Evolutionary conservation across 2,797 vertebrate species (phyloP).

Genomic region (Microctenopoma steveboyesi): DNA sequence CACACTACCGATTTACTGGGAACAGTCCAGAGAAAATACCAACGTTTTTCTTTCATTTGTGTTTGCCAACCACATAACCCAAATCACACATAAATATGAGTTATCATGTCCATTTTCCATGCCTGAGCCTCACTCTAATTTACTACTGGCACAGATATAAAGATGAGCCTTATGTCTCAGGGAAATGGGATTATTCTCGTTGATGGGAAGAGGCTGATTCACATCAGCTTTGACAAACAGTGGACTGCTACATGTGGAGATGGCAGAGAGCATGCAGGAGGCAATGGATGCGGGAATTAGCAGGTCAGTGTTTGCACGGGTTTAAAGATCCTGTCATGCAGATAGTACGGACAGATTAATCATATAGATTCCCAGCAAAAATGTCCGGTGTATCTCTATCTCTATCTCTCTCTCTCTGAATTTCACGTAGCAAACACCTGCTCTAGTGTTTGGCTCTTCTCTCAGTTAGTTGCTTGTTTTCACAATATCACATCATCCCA

Average conservation of each 20-base stretch:
- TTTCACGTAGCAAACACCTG: constrained; percentile 37
- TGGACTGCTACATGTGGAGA: constrained; percentile 30
- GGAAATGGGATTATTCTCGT: constrained; percentile 72
- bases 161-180: constrained; percentile 70
- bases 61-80: constrained; percentile 70
- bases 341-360: constrained; percentile 49
- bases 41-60: constrained; percentile 65
- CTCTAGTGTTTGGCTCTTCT: constrained; percentile 28
- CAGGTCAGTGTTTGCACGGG: constrained; percentile 15
- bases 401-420: constrained; percentile 22
- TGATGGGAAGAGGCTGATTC: constrained; percentile 66
- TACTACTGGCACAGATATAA: constrained; percentile 66
- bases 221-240: constrained; percentile 58
- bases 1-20: constrained; percentile 52
- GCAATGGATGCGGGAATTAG: constrained; percentile 43
- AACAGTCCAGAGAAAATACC: constrained; percentile 62
- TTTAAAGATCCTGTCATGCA: constrained; percentile 42
- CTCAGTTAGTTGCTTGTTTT: constrained; percentile 66
- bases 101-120: constrained; percentile 74
- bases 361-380: constrained; percentile 52
- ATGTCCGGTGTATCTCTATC: constrained; percentile 23
- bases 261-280: constrained; percentile 18
- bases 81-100: constrained; percentile 74
- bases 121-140: constrained; percentile 69
- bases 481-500: constrained; percentile 45